A percentile compares a stretch with the other conserved stretches of the same genome.
phyloP scores from a whole-genome alignment of 2,113 vertebrate genomes.

The Microtus oregoni region DNA sequence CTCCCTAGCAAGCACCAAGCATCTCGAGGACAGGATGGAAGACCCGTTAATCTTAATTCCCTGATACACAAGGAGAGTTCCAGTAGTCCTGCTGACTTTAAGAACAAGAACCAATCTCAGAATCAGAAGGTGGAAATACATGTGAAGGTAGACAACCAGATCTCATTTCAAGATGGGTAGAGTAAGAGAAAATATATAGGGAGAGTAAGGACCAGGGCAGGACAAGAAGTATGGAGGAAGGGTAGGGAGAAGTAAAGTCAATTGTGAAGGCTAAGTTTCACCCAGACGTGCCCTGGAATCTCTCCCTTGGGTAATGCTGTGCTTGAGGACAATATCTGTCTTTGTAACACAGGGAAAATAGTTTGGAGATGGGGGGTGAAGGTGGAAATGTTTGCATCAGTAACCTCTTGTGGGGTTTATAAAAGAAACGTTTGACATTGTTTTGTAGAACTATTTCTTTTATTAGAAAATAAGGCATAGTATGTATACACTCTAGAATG shows the following conservation, averaged over 20 bases:
- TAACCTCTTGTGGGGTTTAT: not conserved
- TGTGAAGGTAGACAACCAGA: not conserved
- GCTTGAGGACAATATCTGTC: not conserved
- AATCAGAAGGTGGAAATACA: not conserved
- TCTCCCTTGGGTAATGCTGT: not conserved
- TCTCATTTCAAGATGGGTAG: not conserved
- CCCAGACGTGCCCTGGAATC: not conserved
- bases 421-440: not conserved
- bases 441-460: constrained; percentile 15
- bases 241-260: not conserved
- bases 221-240: too few relatives aligned
- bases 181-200: not conserved
- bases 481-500: not conserved
- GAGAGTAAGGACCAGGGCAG: too few relatives aligned
- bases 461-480: not conserved
- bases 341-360: not conserved
- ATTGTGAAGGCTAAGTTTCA: not conserved
- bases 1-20: not conserved
- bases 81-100: not conserved
- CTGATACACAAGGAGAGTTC: not conserved
- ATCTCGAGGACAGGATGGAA: not conserved
- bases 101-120: not conserved
- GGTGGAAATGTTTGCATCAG: not conserved
- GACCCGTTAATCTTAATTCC: too few relatives aligned
- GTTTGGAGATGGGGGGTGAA: not conserved